Base-by-base conservation (phyloP, 2,888 invertebrate species). In the Caenorhabditis sulstoni region DNA sequence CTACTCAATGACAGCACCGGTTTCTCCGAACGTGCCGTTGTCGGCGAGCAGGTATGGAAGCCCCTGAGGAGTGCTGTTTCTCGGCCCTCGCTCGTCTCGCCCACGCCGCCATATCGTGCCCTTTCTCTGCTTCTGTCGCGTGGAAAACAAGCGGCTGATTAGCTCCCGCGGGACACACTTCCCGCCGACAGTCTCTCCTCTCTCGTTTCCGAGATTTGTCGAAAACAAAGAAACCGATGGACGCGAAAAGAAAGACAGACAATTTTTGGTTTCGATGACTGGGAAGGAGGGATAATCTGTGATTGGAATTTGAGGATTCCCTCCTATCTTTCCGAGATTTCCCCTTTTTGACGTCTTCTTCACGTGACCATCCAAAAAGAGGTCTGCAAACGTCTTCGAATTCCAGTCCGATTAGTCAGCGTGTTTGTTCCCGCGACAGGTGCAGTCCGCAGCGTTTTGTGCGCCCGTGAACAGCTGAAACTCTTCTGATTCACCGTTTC, bases 1-100 rank as follows among this genome's bases (percentile, higher is more conserved):
- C 58, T 66, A 81, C 16, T 79, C 84, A 53, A 84, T 84, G 84
- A 84, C 84, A 35, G 84, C 84, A 16, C 84, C 84, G 9, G 84
- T 84, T 16, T 84, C 84, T 20, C 84, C 84, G 47, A 76, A 65
- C 39, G 82, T 84, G 18, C 84, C 84, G 37, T 74, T 84, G 29
- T 82, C 82, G 39, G 84, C 84, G 22, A 82, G 84, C 81, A 81
- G 83, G 83, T 83, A 52, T 14, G 44, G 18, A n/a, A 23, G 20
- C 20, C 44, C 45, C 23, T 37, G 20, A 20, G 1, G 23, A 18
- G 16, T 1, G 29, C 16, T 57, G 65, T 45, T 45, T 62, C 45
- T 41, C 52, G 29, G 39, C 44, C 1, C 41, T 47, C 20, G 37
- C 50, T 58, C 8, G 18, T 37, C 3, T 49, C 66, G 66, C 55